Percentiles rank a stretch among this genome's conserved stretches.
Conservation (phyloP, 2,888 invertebrate species). For the Xanthia icteritia region DNA sequence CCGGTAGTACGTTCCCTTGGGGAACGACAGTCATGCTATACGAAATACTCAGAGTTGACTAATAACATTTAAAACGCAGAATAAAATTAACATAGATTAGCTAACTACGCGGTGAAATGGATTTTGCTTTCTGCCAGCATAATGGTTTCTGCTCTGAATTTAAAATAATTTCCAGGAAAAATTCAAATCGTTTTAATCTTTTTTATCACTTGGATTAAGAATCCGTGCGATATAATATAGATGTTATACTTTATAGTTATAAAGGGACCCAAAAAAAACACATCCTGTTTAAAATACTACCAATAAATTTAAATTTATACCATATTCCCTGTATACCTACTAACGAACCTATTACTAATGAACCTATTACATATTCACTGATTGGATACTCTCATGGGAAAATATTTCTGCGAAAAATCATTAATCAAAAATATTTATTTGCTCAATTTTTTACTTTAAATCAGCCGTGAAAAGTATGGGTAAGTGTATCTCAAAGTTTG, state of each 20-base stretch:
- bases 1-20: too few species aligned
- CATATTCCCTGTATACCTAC: not conserved
- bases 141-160: constrained; percentile 7
- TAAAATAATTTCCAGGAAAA: constrained; percentile 8
- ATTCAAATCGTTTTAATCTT: not conserved
- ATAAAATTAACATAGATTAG: constrained; percentile 51
- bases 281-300: constrained; percentile 5
- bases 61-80: constrained; percentile 24
- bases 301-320: constrained; percentile 2
- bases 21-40: not conserved
- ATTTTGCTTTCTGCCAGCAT: constrained; percentile 23
- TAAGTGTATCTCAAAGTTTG: not conserved
- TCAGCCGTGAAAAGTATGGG: not conserved
- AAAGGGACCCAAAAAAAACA: not conserved
- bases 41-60: not conserved
- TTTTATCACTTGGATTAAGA: not conserved
- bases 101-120: constrained; percentile 15
- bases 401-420: not conserved
- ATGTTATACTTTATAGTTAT: not conserved
- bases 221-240: not conserved
- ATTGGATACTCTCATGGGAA: constrained; percentile 20
- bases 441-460: not conserved
- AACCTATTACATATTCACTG: constrained; percentile 17
- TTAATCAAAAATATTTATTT: not conserved
- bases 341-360: constrained; percentile 18